phyloP scores from a whole-genome alignment of 2,797 vertebrate genomes.

The Eupleurogrammus muticus region DNA sequence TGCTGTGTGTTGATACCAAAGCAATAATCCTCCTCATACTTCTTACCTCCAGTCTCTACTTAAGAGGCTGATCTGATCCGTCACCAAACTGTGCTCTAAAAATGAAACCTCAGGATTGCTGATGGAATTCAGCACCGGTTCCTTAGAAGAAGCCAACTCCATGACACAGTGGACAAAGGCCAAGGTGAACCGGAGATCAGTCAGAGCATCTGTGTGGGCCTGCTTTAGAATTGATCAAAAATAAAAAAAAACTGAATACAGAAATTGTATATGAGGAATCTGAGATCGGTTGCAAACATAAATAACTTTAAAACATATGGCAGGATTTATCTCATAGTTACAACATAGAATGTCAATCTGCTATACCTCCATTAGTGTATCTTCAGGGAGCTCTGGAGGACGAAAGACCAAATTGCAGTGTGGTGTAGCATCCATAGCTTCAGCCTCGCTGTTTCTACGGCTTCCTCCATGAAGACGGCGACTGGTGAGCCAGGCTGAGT shows the following conservation, averaged over 20 bases:
- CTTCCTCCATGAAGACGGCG: constrained; percentile 80
- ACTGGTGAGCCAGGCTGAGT: constrained; percentile 85
- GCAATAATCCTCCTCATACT: constrained; percentile 20
- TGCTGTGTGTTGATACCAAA: neutral
- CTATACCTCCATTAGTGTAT: constrained; percentile 96
- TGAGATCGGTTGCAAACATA: neutral
- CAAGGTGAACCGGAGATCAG: constrained; percentile 91
- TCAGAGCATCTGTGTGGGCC: constrained; percentile 91
- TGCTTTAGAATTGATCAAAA: constrained; percentile 81
- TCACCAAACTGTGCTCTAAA: constrained; percentile 93
- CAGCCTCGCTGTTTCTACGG: constrained; percentile 82
- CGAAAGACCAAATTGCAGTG: constrained; percentile 88
- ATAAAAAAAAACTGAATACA: constrained; percentile 19
- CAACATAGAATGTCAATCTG: neutral
- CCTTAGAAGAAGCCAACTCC: constrained; percentile 91
- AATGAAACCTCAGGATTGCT: constrained; percentile 84
- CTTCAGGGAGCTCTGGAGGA: constrained; percentile 93
- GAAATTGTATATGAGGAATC: constrained; percentile 5
- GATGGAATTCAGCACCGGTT: constrained; percentile 76
- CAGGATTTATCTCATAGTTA: constrained; percentile 1
- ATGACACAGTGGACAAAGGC: constrained; percentile 92
- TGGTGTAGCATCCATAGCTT: constrained; percentile 83
- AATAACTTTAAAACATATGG: neutral
- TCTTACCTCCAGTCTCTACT: constrained; percentile 95
- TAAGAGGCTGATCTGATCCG: constrained; percentile 96